phyloP scores from a whole-genome alignment of 2,797 vertebrate genomes.

The Chaenodraco wilsoni region DNA sequence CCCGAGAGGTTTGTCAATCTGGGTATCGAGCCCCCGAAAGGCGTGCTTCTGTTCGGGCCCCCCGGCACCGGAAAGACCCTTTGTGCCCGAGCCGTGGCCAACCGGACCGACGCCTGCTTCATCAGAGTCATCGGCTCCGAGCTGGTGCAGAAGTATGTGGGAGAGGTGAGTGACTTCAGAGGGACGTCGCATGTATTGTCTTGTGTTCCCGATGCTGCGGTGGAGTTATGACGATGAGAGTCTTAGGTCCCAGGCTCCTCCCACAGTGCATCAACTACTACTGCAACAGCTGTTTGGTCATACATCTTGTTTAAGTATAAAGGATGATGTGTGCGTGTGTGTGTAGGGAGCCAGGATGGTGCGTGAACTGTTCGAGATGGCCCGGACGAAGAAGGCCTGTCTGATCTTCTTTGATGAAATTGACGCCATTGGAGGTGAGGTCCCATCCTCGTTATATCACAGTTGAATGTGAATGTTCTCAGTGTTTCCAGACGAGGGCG shows the following conservation, averaged over 20 bases:
- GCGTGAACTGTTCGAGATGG: slow-evolving; percentile 99
- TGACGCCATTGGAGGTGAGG: slow-evolving; percentile 96
- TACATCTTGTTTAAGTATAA: neutral
- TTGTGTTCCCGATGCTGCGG: no score
- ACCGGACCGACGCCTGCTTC: slow-evolving; percentile 97
- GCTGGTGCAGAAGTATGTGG: slow-evolving; percentile 98
- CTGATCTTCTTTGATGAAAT: slow-evolving; percentile 99
- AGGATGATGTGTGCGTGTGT: neutral
- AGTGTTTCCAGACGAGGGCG: neutral
- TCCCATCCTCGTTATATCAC: neutral
- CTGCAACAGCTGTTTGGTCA: neutral
- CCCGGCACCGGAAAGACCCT: slow-evolving; percentile 98
- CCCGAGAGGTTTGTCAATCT: slow-evolving; percentile 98
- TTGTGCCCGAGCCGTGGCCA: slow-evolving; percentile 96
- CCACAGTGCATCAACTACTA: accelerated
- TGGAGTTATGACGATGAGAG: no score
- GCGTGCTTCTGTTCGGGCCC: slow-evolving; percentile 95
- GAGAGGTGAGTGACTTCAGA: slow-evolving; percentile 87
- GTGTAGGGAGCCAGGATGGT: slow-evolving; percentile 97
- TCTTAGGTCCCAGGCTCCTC: no score
- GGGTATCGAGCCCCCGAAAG: slow-evolving; percentile 98
- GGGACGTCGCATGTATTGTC: accelerated
- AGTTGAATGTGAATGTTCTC: neutral
- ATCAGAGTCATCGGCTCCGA: slow-evolving; percentile 98
- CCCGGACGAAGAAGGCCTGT: slow-evolving; percentile 98